These are phyloP conservation scores for Lagopus muta DNA, from an alignment of 2,113 vertebrate genomes.

Conservation along the genomic window DNA sequence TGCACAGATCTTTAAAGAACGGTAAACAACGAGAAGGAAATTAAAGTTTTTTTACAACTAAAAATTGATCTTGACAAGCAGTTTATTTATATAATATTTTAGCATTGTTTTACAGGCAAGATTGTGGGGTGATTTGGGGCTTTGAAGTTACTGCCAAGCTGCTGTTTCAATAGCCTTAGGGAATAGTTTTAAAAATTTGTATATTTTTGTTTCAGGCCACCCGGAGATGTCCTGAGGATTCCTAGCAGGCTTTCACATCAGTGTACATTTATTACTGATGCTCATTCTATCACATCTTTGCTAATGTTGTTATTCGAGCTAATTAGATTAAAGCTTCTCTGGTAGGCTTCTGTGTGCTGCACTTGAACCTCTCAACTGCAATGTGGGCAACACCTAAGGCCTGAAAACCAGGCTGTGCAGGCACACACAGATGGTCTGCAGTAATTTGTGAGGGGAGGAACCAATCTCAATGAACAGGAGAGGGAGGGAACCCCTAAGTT, in stretches of 20 bases:
- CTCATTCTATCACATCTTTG: background rate
- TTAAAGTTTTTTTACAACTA: background rate
- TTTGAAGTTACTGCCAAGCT: constrained; percentile 25
- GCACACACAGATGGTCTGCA: fast-evolving
- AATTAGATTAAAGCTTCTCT: constrained; percentile 16
- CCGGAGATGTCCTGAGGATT: background rate
- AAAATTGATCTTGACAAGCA: background rate
- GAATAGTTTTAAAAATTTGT: background rate
- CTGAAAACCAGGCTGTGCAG: background rate
- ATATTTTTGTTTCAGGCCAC: background rate
- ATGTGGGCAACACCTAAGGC: background rate
- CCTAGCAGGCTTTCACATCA: constrained; percentile 39
- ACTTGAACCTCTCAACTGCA: background rate
- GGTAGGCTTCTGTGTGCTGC: background rate
- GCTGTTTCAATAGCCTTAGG: background rate
- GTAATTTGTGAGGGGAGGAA: background rate
- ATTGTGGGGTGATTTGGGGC: background rate
- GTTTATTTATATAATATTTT: background rate
- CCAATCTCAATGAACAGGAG: background rate
- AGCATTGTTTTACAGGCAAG: background rate
- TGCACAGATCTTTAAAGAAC: background rate
- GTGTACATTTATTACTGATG: constrained; percentile 5
- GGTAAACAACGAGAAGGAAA: background rate
- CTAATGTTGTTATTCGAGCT: constrained; percentile 5
- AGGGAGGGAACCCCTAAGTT: background rate